Conservation (phyloP, 2,888 invertebrate genomes). For the Tetranychus piercei region DNA sequence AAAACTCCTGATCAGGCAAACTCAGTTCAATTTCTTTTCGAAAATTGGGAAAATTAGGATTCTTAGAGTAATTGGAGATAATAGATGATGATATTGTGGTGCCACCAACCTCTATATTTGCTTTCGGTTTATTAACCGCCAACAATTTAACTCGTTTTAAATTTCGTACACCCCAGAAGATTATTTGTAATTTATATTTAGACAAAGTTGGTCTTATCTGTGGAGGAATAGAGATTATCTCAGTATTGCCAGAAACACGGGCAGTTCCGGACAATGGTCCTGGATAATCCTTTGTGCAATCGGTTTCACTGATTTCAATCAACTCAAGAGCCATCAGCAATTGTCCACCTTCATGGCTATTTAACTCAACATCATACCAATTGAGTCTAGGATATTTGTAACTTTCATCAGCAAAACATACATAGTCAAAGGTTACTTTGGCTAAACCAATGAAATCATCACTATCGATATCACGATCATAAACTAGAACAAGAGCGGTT, state of each 20-base stretch:
- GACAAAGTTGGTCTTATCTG: constrained; percentile 62
- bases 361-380: constrained; percentile 64
- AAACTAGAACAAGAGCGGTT: constrained; percentile 65
- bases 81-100: constrained; percentile 34
- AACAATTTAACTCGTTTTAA: constrained; percentile 35
- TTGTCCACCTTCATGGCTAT: constrained; percentile 65
- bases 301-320: constrained; percentile 49
- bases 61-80: constrained; percentile 34
- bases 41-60: constrained; percentile 36
- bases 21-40: constrained; percentile 38
- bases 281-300: constrained; percentile 45
- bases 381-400: constrained; percentile 48
- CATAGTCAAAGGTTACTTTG: constrained; percentile 41
- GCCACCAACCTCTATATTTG: constrained; percentile 37
- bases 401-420: constrained; percentile 14
- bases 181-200: constrained; percentile 42
- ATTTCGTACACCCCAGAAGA: constrained; percentile 38
- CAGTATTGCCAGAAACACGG: background rate
- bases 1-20: constrained; percentile 68
- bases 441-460: constrained; percentile 76
- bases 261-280: background rate
- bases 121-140: constrained; percentile 34
- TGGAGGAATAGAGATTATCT: constrained; percentile 48
- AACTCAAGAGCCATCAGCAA: constrained; percentile 69
- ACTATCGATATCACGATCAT: constrained; percentile 79